Base-by-base conservation (phyloP, 2,888 invertebrate species). In the Epistrophe grossulariae region DNA sequence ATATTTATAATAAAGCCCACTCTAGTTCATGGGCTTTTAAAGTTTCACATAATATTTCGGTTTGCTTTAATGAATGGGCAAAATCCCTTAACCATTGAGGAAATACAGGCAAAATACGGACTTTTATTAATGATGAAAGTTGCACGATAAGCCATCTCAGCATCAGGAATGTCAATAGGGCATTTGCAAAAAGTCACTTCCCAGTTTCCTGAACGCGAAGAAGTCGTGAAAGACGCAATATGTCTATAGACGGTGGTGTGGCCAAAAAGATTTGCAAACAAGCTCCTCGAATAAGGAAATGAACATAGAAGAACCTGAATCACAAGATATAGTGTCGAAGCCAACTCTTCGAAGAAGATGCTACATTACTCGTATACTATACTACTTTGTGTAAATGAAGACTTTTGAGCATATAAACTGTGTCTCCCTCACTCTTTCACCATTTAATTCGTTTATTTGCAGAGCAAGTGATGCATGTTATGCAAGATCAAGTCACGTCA, bases 51-150 rank as follows among this genome's bases (percentile, higher is more conserved):
- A 62, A 13, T 38, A 59, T 43, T 64, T 45, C 28, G 45, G 38
- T 9, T 19, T 1, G n/a, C 71, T 68, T 35, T 15, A 68, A 68
- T 50, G 35, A 50, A 38, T 40, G 24, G 57, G 28, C 55, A 15
- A 35, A 45, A 59, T 45, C 17, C 59, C 72, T 59, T 40, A 55
- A 7, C n/a, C 17, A 70, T 70, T 28, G 70, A 68, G 52, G 52
- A 68, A 68, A 68, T 50, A 52, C 50, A 59, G 48, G 31, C 64
- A 28, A 38, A 59, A 35, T 68, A 64, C 24, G 55, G 40, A 57
- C 24, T 68, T 31, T 66, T 70, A 85, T 78, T 82, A 79, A 82
- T 78, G 85, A 87, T 87, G 82, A 82, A 87, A 87, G 82, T 79
- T 82, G 57, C 79, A 79, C 74, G 82, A 87, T 82, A 82, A 79